Base-by-base conservation (phyloP, 2,797 vertebrate species). In the Tamandua tetradactyla region DNA sequence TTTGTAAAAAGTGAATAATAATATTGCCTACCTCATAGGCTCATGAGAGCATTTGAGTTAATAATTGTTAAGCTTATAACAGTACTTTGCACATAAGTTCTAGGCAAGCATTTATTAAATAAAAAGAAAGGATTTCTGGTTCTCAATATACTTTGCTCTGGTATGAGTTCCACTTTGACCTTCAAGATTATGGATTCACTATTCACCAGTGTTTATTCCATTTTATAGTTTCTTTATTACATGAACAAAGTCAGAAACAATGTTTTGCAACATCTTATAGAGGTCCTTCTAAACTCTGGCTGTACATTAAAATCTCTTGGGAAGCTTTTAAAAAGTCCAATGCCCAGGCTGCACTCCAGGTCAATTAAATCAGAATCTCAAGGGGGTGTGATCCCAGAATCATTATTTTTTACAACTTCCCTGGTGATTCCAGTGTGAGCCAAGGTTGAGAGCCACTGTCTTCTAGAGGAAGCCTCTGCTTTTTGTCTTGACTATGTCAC, bases 31-130 rank as follows among this genome's bases (percentile, higher is more conserved):
- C 7, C 32, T 40, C 57, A 25, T 1, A 37, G 47, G 37, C 59
- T 75, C 76, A 35, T 10, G 18, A 15, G 27, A 59, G 40, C 27
- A 5, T n/a, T 17, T 7, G 20, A 68, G 27, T 30, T 57, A 66
- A 22, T 40, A n/a, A 27, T 40, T 47, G 7, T 20, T 59, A n/a
- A 25, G 15, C 32, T 44, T 47, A 5, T 32, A n/a, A 49, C 44
- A 55, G 13, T 25, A 4, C 18, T 10, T 55, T 25, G 30, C 0
- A 3, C 1, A 0, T 55, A 32, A 72, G 11, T 18, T n/a, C 35
- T 8, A 42, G 27, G 18, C 61, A 27, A 78, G 12, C 4, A 2
- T 35, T 62, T 35, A n/a, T 23, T 47, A 61, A 68, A 61, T 49
- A 49, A 69, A 59, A 42, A 22, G 40, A 52, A 42, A 2, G 9